Base-by-base conservation (phyloP, 23 tunicate genomes). In the Styela plicata region DNA sequence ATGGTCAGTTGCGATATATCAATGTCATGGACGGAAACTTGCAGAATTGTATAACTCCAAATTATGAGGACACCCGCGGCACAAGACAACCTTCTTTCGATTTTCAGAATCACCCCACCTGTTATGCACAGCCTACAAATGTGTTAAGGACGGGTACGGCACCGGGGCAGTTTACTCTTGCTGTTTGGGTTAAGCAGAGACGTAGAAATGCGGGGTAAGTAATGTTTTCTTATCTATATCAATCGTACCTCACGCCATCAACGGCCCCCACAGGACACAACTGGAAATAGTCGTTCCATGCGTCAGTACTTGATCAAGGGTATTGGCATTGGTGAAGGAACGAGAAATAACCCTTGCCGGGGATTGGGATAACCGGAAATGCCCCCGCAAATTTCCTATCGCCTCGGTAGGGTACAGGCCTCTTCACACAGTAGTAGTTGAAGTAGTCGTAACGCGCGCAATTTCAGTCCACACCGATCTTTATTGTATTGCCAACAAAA, bases 111-210 rank as follows among this genome's bases (percentile, higher is more conserved):
- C 80, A 84, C 33, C 80, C 80, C 2, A 22, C 64, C 16, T 87
- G 97, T 66, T 69, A 77, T 27, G 34, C 90, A 32, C 52, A 35
- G 27, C 91, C 97, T n/a, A 36, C 74, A 23, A 35, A 63, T 1
- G 88, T 86, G 30, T 84, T 88, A 0, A 79, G 84, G 57, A 64
- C 84, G 74, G 91, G 88, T 16, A 63, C 74, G 1, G 32, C 37
- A 18, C 77, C 77, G 13, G 86, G 97, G 2, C 83, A 86, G 10
- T 93, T 93, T 65, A 93, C 98, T 2, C 31, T 93, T 36, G 63
- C 93, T 1, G 85, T 93, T 13, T 93, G 98, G 98, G 2, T 93
- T 18, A 93, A 93, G 63, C 98, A 93, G 64, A 80, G 21, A 5
- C 74, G 78, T 7, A 24, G 71, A 52, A 93, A 88, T 33, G 87